phyloP scores from a whole-genome alignment of 1,140 invertebrate genomes.

The Cydia strobilella region DNA sequence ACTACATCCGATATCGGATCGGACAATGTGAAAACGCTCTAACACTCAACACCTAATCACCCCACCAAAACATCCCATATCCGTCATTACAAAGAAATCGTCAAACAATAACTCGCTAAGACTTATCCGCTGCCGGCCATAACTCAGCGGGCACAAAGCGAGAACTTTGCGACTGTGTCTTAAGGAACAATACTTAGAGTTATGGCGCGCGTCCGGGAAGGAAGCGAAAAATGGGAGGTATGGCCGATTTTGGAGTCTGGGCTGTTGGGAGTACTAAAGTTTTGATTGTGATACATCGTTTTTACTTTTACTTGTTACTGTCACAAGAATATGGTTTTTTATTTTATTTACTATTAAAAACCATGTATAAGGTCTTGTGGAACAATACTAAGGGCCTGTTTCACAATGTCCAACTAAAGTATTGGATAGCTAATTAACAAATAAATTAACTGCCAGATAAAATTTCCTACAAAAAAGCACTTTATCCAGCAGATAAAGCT shows the following conservation, averaged over 20 bases:
- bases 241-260: constrained; percentile 34
- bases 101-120: constrained; percentile 30
- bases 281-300: constrained; percentile 36
- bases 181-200: constrained; percentile 14
- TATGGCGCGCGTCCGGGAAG: constrained; percentile 30
- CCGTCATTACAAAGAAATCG: constrained; percentile 33
- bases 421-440: too few relatives aligned
- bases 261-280: not conserved
- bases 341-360: too few relatives aligned
- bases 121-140: not conserved
- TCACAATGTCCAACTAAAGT: too few relatives aligned
- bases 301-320: constrained; percentile 47
- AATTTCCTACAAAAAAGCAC: too few relatives aligned
- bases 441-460: too few relatives aligned
- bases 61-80: constrained; percentile 5
- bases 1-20: too few relatives aligned
- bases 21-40: too few relatives aligned
- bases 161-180: constrained; percentile 38
- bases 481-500: too few relatives aligned
- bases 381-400: too few relatives aligned
- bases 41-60: constrained; percentile 26
- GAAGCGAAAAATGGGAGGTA: constrained; percentile 21
- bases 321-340: not conserved
- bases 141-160: not conserved
- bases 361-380: too few relatives aligned